A percentile compares a stretch with the other conserved stretches of the same genome.
Evolutionary conservation across 1,140 invertebrate genomes (phyloP).

Genomic region (Diploscapter pachys): DNA sequence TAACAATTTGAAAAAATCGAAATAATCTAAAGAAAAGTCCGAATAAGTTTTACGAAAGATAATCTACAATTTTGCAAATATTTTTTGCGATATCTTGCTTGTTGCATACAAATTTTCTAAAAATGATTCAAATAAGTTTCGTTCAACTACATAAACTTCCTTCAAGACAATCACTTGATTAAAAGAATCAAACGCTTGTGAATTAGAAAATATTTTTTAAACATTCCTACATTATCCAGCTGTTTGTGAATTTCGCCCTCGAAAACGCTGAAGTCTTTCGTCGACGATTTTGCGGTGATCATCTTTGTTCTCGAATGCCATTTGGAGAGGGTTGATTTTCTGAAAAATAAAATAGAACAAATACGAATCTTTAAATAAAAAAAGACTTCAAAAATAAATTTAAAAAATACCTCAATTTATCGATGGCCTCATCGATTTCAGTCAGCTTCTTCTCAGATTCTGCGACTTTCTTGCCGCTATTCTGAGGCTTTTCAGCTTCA

Average conservation of each 20-base stretch:
- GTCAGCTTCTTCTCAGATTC: background rate
- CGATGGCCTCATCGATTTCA: constrained; percentile 13
- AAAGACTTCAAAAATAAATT: constrained; percentile 8
- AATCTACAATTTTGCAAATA: too few relatives aligned
- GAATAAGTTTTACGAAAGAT: too few relatives aligned
- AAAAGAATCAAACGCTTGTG: too few relatives aligned
- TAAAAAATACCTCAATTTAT: constrained; percentile 28
- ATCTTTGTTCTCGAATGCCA: constrained; percentile 41
- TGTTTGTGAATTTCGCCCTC: constrained; percentile 27
- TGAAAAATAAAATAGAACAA: constrained; percentile 25
- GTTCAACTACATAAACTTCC: too few relatives aligned
- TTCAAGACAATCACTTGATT: too few relatives aligned
- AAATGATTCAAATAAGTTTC: too few relatives aligned
- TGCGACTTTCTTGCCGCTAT: too few relatives aligned
- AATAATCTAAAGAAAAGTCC: too few relatives aligned
- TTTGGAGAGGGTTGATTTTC: constrained; percentile 34
- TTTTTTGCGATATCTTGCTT: too few relatives aligned
- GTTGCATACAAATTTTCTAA: too few relatives aligned
- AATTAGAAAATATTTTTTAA: background rate
- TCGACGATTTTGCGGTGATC: constrained; percentile 27
- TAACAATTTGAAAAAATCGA: too few relatives aligned
- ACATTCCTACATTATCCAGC: constrained; percentile 35
- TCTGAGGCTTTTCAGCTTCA: constrained; percentile 22
- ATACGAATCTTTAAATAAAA: background rate
- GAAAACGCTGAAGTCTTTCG: constrained; percentile 37